Base-by-base conservation (phyloP, 2,888 invertebrate species). In the Melanotus villosus region DNA sequence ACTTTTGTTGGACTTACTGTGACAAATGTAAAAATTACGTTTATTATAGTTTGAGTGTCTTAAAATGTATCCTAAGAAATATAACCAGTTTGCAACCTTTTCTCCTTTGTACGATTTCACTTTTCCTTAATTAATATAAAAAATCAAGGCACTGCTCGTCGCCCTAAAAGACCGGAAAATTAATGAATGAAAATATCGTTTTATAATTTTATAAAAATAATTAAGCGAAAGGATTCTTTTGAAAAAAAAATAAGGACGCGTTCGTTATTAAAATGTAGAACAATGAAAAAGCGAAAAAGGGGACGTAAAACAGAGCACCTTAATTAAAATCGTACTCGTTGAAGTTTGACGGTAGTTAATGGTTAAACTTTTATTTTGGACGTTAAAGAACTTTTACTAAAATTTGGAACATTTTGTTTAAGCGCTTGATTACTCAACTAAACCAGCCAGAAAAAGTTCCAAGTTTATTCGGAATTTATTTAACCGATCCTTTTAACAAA, bases 401-500 rank as follows among this genome's bases (percentile, higher is more conserved):
- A 52, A 52, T 32, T 32, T 19, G 32, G 34, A 12, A 30, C 52
- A 16, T 50, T 50, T 50, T 50, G 14, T 32, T 32, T 50, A 50
- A 26, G 16, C 30, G 50, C 50, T 50, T 32, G 50, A 32, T 6
- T 50, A 14, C 30, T 32, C 6, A 32, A 50, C 30, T 30, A 6
- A 14, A 23, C 26, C 14, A 23, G 26, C 2, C 19, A 26, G 50
- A 50, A 50, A 50, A 45, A 14, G 12, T n/a, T 26, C 26, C 26
- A 3, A 45, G 45, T 14, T 43, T 43, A 2, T 14, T 45, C 45
- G 21, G 14, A 45, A 14, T n/a, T 12, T 38, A 1, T 5, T 32
- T 1, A 32, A 32, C 1, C 7, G 7, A 26, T 5, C 3, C 32
- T 5, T n/a, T n/a, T n/a, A n/a, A n/a, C n/a, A n/a, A n/a, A n/a